These are phyloP conservation scores for Drosophila ironensis DNA, from an alignment of 1,140 invertebrate species.

Conservation along the genomic window DNA sequence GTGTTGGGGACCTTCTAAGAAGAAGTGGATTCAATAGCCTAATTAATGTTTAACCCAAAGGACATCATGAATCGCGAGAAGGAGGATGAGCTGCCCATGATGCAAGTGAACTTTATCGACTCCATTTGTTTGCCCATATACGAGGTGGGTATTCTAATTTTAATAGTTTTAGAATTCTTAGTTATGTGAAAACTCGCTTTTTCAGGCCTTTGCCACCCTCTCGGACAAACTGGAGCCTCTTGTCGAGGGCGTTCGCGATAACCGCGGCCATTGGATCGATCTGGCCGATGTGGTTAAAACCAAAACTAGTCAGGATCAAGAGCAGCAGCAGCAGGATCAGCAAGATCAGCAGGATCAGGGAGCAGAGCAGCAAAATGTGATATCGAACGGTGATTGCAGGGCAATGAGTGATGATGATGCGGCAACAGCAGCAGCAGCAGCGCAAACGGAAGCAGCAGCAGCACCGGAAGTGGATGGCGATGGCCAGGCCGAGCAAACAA, in stretches of 20 bases:
- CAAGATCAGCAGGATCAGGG: constrained; percentile 21
- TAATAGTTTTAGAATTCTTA: too few species aligned
- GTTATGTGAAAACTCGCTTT: too few species aligned
- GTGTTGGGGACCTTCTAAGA: constrained; percentile 79
- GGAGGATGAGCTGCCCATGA: constrained; percentile 95
- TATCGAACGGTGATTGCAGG: constrained; percentile 64
- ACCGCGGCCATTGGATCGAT: constrained; percentile 92
- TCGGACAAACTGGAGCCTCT: constrained; percentile 90
- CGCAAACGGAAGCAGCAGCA: neutral
- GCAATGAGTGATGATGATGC: constrained; percentile 43
- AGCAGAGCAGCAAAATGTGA: constrained; percentile 66
- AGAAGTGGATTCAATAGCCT: neutral
- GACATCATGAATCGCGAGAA: constrained; percentile 98
- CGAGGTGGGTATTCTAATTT: constrained; percentile 92
- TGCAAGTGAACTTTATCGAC: constrained; percentile 98
- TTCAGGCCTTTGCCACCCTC: constrained; percentile 91
- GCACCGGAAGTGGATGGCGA: constrained; percentile 1
- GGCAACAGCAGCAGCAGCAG: neutral
- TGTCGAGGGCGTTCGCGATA: constrained; percentile 91
- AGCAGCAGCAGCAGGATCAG: constrained; percentile 12
- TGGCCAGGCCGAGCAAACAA: constrained; percentile 35
- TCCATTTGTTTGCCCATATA: constrained; percentile 97
- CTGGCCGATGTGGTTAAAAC: constrained; percentile 84
- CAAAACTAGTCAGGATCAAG: constrained; percentile 70
- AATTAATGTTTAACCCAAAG: constrained; percentile 83